Base-by-base conservation (phyloP, 2,113 vertebrate species). In the Sterrhoptilus dennistouni region DNA sequence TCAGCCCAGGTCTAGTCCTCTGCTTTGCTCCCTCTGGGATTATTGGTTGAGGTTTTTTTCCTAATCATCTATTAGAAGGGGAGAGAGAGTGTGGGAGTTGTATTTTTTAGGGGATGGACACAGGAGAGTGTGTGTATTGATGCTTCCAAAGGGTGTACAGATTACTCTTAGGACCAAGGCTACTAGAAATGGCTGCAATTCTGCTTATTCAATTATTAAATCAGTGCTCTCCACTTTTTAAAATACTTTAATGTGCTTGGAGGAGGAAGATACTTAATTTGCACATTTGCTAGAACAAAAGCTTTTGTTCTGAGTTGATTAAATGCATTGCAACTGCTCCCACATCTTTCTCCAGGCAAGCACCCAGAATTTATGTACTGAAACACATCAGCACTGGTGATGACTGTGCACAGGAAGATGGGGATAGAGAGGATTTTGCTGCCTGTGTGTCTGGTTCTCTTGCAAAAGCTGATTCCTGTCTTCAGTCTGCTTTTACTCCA, bases 91-190 rank as follows among this genome's bases (percentile, higher is more conserved):
- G 10, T 57, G 36, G 6, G 8, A 70, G 1, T 8, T 29, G 7
- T 33, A 9, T 7, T 36, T 90, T 24, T 61, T 18, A 36, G 28
- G 52, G 17, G 2, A 17, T 52, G 44, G 53, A 20, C 44, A 56
- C 2, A 2, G 21, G 17, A 59, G 38, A 59, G 6, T 9, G 14
- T 45, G 42, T 3, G 1, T 19, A 28, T 0, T 2, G 12, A 2
- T 36, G 6, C 38, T 87, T 82, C 21, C 53, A 71, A 14, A 15
- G 13, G 14, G 7, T 78, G 14, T 85, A 22, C 40, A 79, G 52
- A 25, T 75, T 66, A 56, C 44, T 36, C 16, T 36, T 44, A 79
- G 31, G 49, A 77, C 29, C 10, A 45, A 54, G 33, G 11, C 40
- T 83, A 17, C 24, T 52, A 64, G 38, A 77, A 81, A 80, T 83